Conservation (phyloP, 2,113 vertebrate species). For the Osmerus eperlanus region DNA sequence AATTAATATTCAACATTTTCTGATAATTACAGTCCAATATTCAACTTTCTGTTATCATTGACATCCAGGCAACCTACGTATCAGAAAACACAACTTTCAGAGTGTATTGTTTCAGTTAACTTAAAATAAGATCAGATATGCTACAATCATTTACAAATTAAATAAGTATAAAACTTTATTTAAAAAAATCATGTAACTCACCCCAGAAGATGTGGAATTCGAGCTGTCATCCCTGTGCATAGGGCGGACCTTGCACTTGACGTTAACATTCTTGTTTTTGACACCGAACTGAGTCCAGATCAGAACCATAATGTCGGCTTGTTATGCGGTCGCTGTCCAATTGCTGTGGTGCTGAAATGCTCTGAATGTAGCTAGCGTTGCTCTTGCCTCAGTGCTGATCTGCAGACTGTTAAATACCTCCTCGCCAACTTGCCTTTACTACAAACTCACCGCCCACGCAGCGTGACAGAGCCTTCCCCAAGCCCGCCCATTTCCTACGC, state of each 20-base stretch:
- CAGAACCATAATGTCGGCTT: slow-evolving; percentile 65
- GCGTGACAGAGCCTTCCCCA: slow-evolving; percentile 71
- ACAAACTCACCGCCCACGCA: slow-evolving; percentile 60
- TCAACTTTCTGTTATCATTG: too few relatives aligned
- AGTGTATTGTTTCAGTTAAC: too few relatives aligned
- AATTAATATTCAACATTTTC: too few relatives aligned
- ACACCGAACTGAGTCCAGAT: slow-evolving; percentile 79
- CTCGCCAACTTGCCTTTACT: slow-evolving; percentile 41
- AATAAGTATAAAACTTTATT: slow-evolving; percentile 6
- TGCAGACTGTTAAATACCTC: slow-evolving; percentile 45
- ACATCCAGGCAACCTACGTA: background rate
- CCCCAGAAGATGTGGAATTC: slow-evolving; percentile 64
- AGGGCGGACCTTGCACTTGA: slow-evolving; percentile 75
- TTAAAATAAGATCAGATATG: background rate
- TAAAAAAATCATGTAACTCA: slow-evolving; percentile 42
- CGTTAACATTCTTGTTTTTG: slow-evolving; percentile 76
- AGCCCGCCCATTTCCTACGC: slow-evolving; percentile 53
- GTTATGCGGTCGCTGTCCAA: slow-evolving; percentile 51
- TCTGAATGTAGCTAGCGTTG: slow-evolving; percentile 36
- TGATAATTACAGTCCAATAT: too few relatives aligned
- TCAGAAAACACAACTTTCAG: background rate
- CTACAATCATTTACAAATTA: background rate
- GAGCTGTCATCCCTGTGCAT: slow-evolving; percentile 75
- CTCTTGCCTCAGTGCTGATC: slow-evolving; percentile 13
- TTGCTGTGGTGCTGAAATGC: slow-evolving; percentile 55